Base-by-base conservation (phyloP, 2,888 invertebrate species). In the Dynastes tityus region DNA sequence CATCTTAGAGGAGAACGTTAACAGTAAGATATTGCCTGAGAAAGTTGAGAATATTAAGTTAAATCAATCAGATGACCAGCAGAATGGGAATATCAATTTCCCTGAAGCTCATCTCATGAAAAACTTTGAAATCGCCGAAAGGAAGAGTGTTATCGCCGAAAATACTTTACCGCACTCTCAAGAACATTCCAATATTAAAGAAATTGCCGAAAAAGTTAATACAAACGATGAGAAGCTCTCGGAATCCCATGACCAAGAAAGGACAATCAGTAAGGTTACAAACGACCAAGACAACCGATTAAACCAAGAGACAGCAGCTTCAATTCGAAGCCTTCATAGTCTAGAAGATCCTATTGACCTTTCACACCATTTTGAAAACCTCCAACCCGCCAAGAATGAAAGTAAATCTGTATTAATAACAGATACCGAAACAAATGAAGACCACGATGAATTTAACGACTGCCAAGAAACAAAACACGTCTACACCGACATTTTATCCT, bases 121-220 rank as follows among this genome's bases (percentile, higher is more conserved):
- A 13, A 49, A 45, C 27, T 6, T 61, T 8, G 77, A 77, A 58
- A 37, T 68, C 1, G 55, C 40, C 3, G 77, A 61, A 22, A 68
- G 77, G 40, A 77, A 77, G 45, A 68, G 68, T 22, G 77, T 77
- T 6, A 77, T 77, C 8, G 68, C 68, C 5, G 77, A 68, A 49
- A 68, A 77, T 8, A 67, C 68, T 11, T 4, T 58, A 4, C 61
- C 73, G 5, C 32, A 32, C 5, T 51, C 2, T 16, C 27, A 51
- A 68, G 49, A 49, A 11, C 1, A 68, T 22, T 1, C 11, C 29
- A n/a, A 51, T 2, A 11, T 6, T 13, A 49, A 68, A 45, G 65
- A 65, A 40, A 45, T 45, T 45, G 1, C 13, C 0, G 11, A 40
- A 2, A 8, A 65, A 16, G 37, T 45, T 8, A 45, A 45, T 11